Evolutionary conservation across 2,888 invertebrate species (phyloP).

Genomic region (Amitus sp.): DNA sequence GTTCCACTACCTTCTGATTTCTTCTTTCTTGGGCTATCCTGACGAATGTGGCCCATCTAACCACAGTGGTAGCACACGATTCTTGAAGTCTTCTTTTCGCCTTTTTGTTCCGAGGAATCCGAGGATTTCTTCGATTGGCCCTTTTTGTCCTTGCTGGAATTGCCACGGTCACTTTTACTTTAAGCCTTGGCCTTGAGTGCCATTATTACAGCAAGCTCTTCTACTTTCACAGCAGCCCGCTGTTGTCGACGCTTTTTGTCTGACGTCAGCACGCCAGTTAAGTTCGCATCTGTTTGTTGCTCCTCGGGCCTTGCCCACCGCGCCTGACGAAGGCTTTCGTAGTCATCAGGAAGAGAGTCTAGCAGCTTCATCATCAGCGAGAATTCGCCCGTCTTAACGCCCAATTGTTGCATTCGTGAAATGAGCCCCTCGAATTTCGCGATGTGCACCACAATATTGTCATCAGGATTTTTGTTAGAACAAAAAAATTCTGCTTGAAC

Average conservation of each 20-base stretch:
- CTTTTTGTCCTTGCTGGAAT: not conserved
- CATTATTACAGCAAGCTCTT: too few relatives aligned
- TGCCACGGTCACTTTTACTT: too few relatives aligned
- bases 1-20: not conserved
- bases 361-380: constrained; percentile 29
- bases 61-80: constrained; percentile 2
- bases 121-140: not conserved
- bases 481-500: constrained; percentile 30
- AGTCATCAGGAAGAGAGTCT: constrained; percentile 16
- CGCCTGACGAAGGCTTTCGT: constrained; percentile 4
- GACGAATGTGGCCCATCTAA: constrained; percentile 6
- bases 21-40: not conserved
- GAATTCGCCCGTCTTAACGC: constrained; percentile 27
- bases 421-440: constrained; percentile 23
- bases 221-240: constrained; percentile 4
- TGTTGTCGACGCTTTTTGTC: constrained; percentile 9
- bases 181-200: constrained; percentile 1
- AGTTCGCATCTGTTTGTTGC: constrained; percentile 7
- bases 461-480: constrained; percentile 13
- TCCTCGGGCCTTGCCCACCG: constrained; percentile 8
- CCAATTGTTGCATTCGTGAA: constrained; percentile 23
- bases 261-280: constrained; percentile 2
- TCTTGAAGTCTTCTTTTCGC: constrained; percentile 1
- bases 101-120: too few relatives aligned
- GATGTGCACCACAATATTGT: constrained; percentile 24